Percentiles rank a stretch among this genome's conserved stretches.
Evolutionary conservation across 2,888 invertebrate species (phyloP).

Genomic region (Prostheceraeus crozeri): DNA sequence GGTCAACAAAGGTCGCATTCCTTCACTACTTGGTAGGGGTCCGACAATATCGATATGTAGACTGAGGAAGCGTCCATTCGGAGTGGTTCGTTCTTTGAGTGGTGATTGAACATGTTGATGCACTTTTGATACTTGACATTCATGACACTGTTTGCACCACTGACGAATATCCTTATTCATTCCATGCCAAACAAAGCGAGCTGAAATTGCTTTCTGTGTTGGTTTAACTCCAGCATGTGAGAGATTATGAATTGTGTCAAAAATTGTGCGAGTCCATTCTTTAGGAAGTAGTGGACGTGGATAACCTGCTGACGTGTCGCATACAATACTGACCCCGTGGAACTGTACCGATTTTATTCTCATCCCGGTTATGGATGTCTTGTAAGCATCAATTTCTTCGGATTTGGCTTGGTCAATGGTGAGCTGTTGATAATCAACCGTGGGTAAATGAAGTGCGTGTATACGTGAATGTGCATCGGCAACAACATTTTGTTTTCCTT

Average conservation of each 20-base stretch:
- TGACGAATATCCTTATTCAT: conserved; percentile 42
- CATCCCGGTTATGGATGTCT: no score
- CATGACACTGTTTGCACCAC: conserved; percentile 46
- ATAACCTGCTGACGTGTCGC: conserved; percentile 34
- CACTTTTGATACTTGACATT: conserved; percentile 50
- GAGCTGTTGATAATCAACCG: no score
- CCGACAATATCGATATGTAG: conserved; percentile 58
- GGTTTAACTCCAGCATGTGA: conserved; percentile 14
- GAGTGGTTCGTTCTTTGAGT: background rate
- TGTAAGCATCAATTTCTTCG: no score
- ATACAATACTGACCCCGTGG: no score
- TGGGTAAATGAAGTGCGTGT: no score
- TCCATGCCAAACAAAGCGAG: conserved; percentile 19
- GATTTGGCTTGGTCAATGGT: no score
- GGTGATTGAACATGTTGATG: conserved; percentile 44
- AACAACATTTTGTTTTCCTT: conserved; percentile 20
- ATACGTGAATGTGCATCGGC: conserved; percentile 31
- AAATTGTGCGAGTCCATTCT: conserved; percentile 7
- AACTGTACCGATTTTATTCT: no score
- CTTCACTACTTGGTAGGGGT: conserved; percentile 46
- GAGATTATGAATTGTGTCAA: conserved; percentile 20
- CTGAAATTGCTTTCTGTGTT: conserved; percentile 32
- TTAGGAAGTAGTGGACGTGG: conserved; percentile 37
- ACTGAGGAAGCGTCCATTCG: conserved; percentile 49
- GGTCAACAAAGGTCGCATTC: conserved; percentile 43